Conservation (phyloP, 2,113 vertebrate species). For the Myodes glareolus region DNA sequence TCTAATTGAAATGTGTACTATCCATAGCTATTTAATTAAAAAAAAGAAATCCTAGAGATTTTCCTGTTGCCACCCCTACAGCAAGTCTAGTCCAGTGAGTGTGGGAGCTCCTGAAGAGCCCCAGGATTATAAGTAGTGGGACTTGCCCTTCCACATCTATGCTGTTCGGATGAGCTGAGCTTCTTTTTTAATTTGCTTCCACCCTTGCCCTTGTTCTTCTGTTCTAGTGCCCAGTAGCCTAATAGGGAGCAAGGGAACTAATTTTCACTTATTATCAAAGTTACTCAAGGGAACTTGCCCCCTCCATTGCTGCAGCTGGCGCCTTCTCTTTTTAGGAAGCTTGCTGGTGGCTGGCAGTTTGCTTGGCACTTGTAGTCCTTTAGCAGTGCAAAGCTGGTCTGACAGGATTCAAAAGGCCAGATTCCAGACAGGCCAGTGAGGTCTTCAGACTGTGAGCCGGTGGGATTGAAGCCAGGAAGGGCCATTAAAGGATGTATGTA, state of each 20-base stretch:
- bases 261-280: constrained; percentile 76
- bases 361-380: constrained; percentile 22
- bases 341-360: constrained; percentile 40
- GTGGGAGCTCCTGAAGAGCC: not conserved
- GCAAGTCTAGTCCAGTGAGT: not conserved
- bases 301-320: constrained; percentile 25
- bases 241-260: constrained; percentile 53
- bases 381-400: not conserved
- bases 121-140: not conserved
- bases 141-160: not conserved
- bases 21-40: not conserved
- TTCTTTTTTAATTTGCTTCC: constrained; percentile 39
- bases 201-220: not conserved
- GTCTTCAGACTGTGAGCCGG: not conserved
- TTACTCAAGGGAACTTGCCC: constrained; percentile 62
- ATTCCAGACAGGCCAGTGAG: constrained; percentile 42
- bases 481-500: not conserved
- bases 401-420: constrained; percentile 20
- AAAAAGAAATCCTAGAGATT: constrained; percentile 8
- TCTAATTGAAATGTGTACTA: constrained; percentile 17
- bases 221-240: constrained; percentile 42
- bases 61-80: not conserved
- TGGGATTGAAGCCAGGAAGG: not conserved
- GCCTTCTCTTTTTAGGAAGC: constrained; percentile 32
- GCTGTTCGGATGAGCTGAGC: not conserved